Evolutionary conservation across 2,797 vertebrate genomes (phyloP).

Genomic region (Phoebastria nigripes): DNA sequence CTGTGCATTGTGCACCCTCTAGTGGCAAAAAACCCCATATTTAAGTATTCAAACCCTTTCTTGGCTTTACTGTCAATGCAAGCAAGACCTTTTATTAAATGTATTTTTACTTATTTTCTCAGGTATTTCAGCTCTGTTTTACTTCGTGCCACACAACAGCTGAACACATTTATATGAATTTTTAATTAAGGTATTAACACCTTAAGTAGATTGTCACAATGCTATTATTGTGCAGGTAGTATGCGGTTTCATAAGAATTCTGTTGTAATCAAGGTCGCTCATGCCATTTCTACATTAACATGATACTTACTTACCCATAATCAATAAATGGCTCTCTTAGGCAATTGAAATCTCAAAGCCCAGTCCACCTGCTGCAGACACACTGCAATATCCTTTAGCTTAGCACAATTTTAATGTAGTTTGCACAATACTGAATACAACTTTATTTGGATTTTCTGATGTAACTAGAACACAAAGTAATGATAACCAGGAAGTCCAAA

Average conservation of each 20-base stretch:
- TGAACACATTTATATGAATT: neutral
- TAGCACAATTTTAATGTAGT: neutral
- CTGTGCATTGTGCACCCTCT: conserved; percentile 57
- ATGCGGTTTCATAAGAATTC: neutral
- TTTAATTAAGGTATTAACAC: neutral
- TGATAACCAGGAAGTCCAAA: neutral
- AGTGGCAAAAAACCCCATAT: neutral
- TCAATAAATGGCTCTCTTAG: neutral
- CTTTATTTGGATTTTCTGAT: neutral
- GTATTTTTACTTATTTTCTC: neutral
- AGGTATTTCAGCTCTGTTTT: neutral
- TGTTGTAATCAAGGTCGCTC: neutral
- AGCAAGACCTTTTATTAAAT: neutral
- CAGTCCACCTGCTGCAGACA: neutral
- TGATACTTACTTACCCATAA: neutral
- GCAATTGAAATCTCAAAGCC: neutral
- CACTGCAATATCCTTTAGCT: neutral
- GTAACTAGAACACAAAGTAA: neutral
- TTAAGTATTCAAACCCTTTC: neutral
- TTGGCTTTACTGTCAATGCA: neutral
- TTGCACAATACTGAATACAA: neutral
- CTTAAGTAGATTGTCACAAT: neutral
- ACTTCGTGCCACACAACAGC: neutral
- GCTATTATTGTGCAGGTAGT: neutral
- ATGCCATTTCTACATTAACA: neutral